Evolutionary conservation across 1,140 invertebrate genomes (phyloP).

Genomic region (Musca vetustissima): DNA sequence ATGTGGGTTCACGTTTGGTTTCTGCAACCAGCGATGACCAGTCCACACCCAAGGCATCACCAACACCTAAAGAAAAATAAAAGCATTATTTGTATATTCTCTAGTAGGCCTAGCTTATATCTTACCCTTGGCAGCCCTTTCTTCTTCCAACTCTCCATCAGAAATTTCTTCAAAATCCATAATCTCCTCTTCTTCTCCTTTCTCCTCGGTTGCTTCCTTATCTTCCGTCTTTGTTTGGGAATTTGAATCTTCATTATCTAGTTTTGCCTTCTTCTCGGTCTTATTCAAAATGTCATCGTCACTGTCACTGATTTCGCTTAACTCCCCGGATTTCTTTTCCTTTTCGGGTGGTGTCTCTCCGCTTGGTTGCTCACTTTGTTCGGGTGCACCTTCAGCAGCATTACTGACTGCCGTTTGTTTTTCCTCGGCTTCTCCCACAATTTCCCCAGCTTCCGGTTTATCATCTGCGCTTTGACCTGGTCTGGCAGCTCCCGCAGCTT

Average conservation of each 20-base stretch:
- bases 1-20: slow-evolving; percentile 62
- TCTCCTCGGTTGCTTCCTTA: slow-evolving; percentile 34
- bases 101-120: no score
- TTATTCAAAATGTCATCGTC: slow-evolving; percentile 79
- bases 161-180: slow-evolving; percentile 88
- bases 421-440: slow-evolving; percentile 24
- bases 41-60: slow-evolving; percentile 87
- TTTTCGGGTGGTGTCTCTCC: background rate
- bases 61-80: slow-evolving; percentile 62
- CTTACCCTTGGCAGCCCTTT: slow-evolving; percentile 52
- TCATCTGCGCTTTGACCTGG: slow-evolving; percentile 12
- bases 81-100: no score
- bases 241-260: slow-evolving; percentile 25
- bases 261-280: slow-evolving; percentile 46
- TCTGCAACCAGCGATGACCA: slow-evolving; percentile 86
- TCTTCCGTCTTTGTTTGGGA: slow-evolving; percentile 9
- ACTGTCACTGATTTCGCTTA: slow-evolving; percentile 85
- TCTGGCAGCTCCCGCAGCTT: slow-evolving; percentile 32
- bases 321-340: slow-evolving; percentile 58
- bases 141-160: slow-evolving; percentile 83
- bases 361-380: background rate
- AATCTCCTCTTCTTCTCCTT: slow-evolving; percentile 62
- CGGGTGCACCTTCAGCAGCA: background rate
- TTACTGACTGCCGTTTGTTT: background rate
- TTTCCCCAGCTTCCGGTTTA: slow-evolving; percentile 31